Base-by-base conservation (phyloP, 2,888 invertebrate genomes). In the Andrena minutula region DNA sequence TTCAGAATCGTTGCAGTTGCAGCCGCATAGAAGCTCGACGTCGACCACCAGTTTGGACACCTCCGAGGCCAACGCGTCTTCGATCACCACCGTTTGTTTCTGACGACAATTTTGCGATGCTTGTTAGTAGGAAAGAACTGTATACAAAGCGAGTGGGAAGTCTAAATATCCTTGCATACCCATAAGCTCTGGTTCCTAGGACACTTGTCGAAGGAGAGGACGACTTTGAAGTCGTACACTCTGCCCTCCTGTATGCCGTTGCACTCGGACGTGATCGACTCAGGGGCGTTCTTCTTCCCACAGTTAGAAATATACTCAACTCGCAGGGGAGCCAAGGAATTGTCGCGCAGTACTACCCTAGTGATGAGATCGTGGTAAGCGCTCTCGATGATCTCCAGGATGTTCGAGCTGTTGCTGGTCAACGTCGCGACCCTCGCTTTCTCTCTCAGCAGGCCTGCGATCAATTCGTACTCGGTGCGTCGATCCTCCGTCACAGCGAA, bases 351-450 rank as follows among this genome's bases (percentile, higher is more conserved):
- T 93, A 94, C 96, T 84, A 95, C 96, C 94, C 94, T 95, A 30
- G 95, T 95, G 0, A 96, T 96, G 84, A 97, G 96, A 88, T 96
- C 96, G 94, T 96, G 95, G 91, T 98, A 98, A 86, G 98, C 97
- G 84, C 96, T 96, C 89, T 96, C 96, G 63, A 99, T 97, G 69
- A 99, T 95, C 82, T 97, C 96, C 71, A 99, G 95, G 76, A 99
- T 97, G 93, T 99, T 99, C 0, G 97, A 96, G 47, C 98, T 98
- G 94, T 98, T 97, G 53, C 96, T 95, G 85, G 96, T 96, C 35
- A 99, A 93, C 80, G 96, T 96, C 4, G 97, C 98, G 0, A 98
- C 97, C 88, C 96, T 96, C 0, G 97, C 96, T 82, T 97, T 96
- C 88, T 96, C 96, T 76, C 95, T 96, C 84, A 99, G 95, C 28